These are phyloP conservation scores for Spisula solida DNA, from an alignment of 2,888 invertebrate genomes.

Conservation along the genomic window DNA sequence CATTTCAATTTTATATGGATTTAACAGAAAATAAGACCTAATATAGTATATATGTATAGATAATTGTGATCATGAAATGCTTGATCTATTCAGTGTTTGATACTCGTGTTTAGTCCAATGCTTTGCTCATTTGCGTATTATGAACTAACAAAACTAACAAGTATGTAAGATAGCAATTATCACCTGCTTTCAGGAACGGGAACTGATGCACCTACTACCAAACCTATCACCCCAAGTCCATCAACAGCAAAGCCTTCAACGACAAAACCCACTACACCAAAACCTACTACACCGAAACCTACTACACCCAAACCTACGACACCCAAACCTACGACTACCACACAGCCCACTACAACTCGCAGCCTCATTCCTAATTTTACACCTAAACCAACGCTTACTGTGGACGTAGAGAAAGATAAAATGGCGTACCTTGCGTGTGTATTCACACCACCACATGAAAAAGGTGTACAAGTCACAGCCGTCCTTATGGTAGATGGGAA, in stretches of 20 bases:
- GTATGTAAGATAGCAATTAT: background rate
- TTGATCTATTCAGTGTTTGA: background rate
- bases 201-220: background rate
- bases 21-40: background rate
- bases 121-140: background rate
- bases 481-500: conserved; percentile 64
- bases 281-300: conserved; percentile 36
- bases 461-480: conserved; percentile 67
- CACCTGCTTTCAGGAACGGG: background rate
- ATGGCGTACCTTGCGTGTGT: conserved; percentile 71
- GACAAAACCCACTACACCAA: conserved; percentile 54
- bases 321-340: conserved; percentile 57
- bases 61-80: no score
- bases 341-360: conserved; percentile 63
- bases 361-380: conserved; percentile 66
- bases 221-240: background rate
- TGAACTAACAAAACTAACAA: background rate
- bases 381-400: conserved; percentile 62
- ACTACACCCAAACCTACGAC: conserved; percentile 62
- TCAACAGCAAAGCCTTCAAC: conserved; percentile 35
- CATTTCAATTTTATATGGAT: background rate
- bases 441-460: conserved; percentile 57
- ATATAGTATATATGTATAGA: no score
- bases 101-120: background rate
- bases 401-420: conserved; percentile 61